Evolutionary conservation across 2,113 vertebrate genomes (phyloP).

Genomic region (Myotis yumanensis): DNA sequence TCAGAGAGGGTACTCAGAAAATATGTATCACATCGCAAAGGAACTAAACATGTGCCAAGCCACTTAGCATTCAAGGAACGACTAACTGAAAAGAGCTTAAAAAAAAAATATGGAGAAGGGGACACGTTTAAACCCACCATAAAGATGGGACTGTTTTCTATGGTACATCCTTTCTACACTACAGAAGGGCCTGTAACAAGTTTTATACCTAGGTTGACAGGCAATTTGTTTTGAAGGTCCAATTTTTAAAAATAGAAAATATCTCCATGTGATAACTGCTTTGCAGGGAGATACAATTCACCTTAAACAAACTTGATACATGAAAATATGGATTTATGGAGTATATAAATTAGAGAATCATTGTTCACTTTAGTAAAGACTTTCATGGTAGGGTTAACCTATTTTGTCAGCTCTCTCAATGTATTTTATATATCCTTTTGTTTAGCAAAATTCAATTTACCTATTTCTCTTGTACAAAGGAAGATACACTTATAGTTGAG

Average conservation of each 20-base stretch:
- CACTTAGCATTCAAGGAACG: neutral
- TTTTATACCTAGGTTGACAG: constrained; percentile 18
- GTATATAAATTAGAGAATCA: constrained; percentile 37
- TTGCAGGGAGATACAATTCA: constrained; percentile 14
- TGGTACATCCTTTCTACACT: neutral
- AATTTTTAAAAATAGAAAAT: constrained; percentile 48
- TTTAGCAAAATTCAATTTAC: constrained; percentile 44
- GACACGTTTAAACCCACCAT: neutral
- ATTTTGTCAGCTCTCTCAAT: constrained; percentile 15
- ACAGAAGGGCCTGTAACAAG: neutral
- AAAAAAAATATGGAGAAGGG: neutral
- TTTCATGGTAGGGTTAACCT: constrained; percentile 43
- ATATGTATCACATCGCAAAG: neutral
- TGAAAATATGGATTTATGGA: constrained; percentile 29
- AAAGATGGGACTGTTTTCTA: neutral
- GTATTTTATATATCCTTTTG: neutral
- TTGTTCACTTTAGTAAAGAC: constrained; percentile 36
- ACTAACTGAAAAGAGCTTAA: neutral
- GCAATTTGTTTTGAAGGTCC: constrained; percentile 40
- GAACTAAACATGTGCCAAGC: neutral
- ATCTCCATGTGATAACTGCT: constrained; percentile 17
- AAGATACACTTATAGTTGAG: neutral
- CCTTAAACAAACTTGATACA: constrained; percentile 18
- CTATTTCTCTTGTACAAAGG: neutral
- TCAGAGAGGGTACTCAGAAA: neutral